Conservation (phyloP, 2,113 vertebrate genomes). For the Sardina pilchardus region DNA sequence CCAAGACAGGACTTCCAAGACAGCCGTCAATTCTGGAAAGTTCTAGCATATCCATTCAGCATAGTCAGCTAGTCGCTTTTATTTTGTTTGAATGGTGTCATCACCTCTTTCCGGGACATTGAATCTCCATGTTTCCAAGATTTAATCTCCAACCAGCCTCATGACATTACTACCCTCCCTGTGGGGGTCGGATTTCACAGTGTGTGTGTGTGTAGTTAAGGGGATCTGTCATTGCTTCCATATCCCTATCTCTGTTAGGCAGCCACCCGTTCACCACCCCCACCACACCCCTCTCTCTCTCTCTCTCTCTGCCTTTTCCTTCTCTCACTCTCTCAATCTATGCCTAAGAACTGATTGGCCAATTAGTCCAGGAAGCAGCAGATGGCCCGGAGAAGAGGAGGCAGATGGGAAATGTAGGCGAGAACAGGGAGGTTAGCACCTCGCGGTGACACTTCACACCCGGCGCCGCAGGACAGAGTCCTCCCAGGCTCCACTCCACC, state of each 20-base stretch:
- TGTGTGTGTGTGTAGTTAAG: conserved; percentile 18
- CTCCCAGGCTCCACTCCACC: conserved; percentile 25
- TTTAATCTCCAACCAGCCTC: no score
- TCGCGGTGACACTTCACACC: conserved; percentile 55
- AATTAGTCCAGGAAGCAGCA: conserved; percentile 58
- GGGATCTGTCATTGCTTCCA: background rate
- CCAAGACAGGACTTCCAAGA: background rate
- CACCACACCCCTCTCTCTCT: background rate
- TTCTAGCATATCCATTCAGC: background rate
- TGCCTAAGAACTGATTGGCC: conserved; percentile 42
- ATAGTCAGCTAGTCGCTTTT: background rate
- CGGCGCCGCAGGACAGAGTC: conserved; percentile 47
- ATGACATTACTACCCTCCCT: no score
- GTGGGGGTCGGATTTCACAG: no score
- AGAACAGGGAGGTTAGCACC: conserved; percentile 57
- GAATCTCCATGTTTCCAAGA: no score
- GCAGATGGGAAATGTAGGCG: conserved; percentile 66
- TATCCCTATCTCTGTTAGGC: background rate
- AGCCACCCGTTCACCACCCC: conserved; percentile 18
- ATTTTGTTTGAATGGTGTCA: background rate
- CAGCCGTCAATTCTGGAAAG: background rate
- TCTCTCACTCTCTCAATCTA: conserved; percentile 31
- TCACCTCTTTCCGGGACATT: no score
- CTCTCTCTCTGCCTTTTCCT: conserved; percentile 15
- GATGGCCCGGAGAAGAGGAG: conserved; percentile 60